Evolutionary conservation across 2,797 vertebrate genomes (phyloP), one percentile per base, ranked within the genome.

Genomic region (Scyliorhinus canicula): DNA sequence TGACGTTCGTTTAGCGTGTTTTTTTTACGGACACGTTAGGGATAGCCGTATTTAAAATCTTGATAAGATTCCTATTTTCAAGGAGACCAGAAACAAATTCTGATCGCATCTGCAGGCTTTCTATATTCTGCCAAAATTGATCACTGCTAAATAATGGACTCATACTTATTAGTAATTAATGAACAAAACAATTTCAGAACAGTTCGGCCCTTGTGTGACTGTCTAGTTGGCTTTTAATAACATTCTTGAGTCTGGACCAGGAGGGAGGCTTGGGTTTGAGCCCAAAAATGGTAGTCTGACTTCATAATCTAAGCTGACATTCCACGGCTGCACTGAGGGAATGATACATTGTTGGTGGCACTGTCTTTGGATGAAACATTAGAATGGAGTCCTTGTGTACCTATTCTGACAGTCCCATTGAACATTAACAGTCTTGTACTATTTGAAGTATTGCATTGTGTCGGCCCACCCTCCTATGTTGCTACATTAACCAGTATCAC

Each of bases 281-380:
- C n/a, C 88, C 60, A 65, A 63, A 55, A 91, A n/a, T n/a, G 4
- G 6, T 26, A 40, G n/a, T 44, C 24, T 88, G 31, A 88, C 31
- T 91, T 47, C 21, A 47, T 82, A 47, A 82, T 82, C 79, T 82
- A 82, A 82, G 44, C 40, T 82, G 79, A 82, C 21, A 47, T 40
- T 82, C 44, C 44, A 47, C 19, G 24, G 40, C 79, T 91, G 21
- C 26, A 14, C 40, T 44, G 88, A 91, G n/a, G 88, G 40, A 44
- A 35, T 91, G 88, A 40, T 44, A 3, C n/a, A 65, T 26, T 91
- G 21, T 91, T 47, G 40, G 21, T 82, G 77, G 77, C 40, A 47
- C 40, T 82, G 77, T 91, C 57, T 63, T 91, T 91, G n/a, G 57
- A 44, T 91, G 88, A 91, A 91, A 91, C n/a, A 8, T n/a, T 63